Evolutionary conservation across 2,113 vertebrate genomes (phyloP).

Genomic region (Actinemys pallida): DNA sequence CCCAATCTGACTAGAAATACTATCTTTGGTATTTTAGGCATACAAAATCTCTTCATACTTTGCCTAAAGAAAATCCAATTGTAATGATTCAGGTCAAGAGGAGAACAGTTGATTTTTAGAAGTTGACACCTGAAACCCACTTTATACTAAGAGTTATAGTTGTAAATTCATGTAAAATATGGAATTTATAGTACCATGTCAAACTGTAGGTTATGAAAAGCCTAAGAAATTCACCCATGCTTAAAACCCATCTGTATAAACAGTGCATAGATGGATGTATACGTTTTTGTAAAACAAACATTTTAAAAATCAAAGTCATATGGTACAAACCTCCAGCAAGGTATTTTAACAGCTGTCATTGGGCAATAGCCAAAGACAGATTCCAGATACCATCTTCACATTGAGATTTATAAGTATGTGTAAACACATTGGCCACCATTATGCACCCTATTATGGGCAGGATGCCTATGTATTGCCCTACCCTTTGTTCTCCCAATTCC

Average conservation of each 20-base stretch:
- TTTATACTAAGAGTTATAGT: conserved; percentile 47
- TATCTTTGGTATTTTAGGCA: too few species aligned
- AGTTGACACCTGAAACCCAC: conserved; percentile 36
- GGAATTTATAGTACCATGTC: not conserved
- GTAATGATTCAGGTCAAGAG: conserved; percentile 31
- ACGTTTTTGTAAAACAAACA: not conserved
- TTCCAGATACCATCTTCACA: not conserved
- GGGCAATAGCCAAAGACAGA: not conserved
- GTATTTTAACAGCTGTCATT: not conserved
- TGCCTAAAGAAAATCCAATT: conserved; percentile 60
- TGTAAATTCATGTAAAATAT: conserved; percentile 33
- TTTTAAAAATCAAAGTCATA: not conserved
- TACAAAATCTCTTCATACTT: conserved; percentile 42
- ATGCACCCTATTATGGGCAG: not conserved
- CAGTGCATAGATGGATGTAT: not conserved
- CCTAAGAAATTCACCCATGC: not conserved
- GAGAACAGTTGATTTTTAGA: conserved; percentile 9
- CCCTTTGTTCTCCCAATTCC: not conserved
- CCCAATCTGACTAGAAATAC: conserved; percentile 47
- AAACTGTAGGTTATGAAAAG: not conserved
- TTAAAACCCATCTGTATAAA: conserved; percentile 30
- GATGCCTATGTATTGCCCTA: not conserved
- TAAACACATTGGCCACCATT: not conserved
- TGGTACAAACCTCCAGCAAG: not conserved
- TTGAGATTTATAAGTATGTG: not conserved